Evolutionary conservation across 2,113 vertebrate genomes (phyloP).

Genomic region (Amphiprion ocellaris): DNA sequence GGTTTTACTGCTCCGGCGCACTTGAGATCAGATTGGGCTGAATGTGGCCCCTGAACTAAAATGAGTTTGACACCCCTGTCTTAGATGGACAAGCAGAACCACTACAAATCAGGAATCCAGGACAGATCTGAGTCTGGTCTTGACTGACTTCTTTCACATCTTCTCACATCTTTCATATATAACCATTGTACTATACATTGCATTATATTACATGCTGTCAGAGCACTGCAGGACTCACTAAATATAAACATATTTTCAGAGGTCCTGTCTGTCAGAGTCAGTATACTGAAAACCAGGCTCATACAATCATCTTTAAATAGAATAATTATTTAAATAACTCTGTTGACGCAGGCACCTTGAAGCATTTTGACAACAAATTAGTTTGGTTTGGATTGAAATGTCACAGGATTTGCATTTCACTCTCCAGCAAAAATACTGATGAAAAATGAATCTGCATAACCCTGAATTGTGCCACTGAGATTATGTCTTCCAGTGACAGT

Average conservation of each 20-base stretch:
- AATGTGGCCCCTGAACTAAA: not conserved
- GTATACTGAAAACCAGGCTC: not conserved
- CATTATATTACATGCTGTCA: not conserved
- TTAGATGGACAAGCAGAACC: no score
- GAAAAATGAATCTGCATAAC: not conserved
- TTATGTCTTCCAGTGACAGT: not conserved
- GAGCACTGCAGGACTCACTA: not conserved
- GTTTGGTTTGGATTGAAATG: conserved; percentile 4
- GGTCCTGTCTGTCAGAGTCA: not conserved
- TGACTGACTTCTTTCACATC: no score
- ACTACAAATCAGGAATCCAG: no score
- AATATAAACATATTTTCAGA: not conserved
- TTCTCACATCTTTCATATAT: no score
- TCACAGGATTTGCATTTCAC: not conserved
- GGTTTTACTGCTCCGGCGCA: no score
- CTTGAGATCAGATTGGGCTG: no score
- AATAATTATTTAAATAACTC: not conserved
- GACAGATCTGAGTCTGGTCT: no score
- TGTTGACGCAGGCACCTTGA: not conserved
- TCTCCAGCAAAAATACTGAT: not conserved
- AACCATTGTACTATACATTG: not conserved
- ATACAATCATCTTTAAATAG: not conserved
- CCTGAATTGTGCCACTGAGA: not conserved
- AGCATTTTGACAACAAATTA: not conserved
- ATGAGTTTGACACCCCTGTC: not conserved